Evolutionary conservation across 2,888 invertebrate genomes (phyloP).

Genomic region (Andrena trimmerana): DNA sequence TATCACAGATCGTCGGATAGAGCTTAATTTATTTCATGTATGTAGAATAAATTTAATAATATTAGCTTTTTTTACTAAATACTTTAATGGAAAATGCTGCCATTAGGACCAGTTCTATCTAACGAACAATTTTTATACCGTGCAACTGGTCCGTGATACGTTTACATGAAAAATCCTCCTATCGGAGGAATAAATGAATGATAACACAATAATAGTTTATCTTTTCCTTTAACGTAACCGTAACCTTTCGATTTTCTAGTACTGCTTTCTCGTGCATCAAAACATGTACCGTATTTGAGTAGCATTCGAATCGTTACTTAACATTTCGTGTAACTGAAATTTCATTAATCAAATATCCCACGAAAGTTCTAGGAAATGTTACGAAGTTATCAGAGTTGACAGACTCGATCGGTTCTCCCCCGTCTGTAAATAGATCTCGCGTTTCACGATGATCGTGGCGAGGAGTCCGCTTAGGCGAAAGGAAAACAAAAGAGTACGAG

Average conservation of each 20-base stretch:
- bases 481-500: constrained; percentile 17
- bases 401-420: not conserved
- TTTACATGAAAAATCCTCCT: not conserved
- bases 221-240: no score
- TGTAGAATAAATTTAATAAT: constrained; percentile 44
- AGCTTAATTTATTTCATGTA: constrained; percentile 46
- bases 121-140: constrained; percentile 2
- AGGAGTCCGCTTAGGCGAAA: not conserved
- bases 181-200: constrained; percentile 4
- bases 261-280: no score
- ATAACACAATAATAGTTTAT: constrained; percentile 20
- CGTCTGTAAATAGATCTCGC: not conserved
- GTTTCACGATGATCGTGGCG: constrained; percentile 3
- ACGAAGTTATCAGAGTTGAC: not conserved
- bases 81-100: constrained; percentile 18
- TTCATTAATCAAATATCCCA: not conserved
- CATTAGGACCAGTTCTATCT: constrained; percentile 24
- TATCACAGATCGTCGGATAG: constrained; percentile 73
- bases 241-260: no score
- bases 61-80: constrained; percentile 24
- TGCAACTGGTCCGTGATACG: not conserved
- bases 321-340: not conserved
- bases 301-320: not conserved
- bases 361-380: not conserved
- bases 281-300: not conserved